phyloP scores from a whole-genome alignment of 2,888 invertebrate species.

The Nomada ruficornis region DNA sequence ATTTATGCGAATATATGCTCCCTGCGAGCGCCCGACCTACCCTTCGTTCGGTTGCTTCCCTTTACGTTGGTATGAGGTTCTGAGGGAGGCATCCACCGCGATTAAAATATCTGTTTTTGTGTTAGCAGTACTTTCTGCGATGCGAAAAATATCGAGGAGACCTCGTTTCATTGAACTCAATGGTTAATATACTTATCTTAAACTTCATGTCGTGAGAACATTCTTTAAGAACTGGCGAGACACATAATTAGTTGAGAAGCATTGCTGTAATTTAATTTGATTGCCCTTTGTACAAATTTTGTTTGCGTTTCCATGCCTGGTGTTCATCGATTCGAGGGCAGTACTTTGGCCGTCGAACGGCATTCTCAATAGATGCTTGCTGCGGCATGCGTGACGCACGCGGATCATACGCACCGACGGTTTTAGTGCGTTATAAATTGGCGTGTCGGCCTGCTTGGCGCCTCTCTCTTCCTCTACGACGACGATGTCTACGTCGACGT shows the following conservation, averaged over 20 bases:
- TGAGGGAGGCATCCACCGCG: neutral
- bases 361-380: constrained; percentile 39
- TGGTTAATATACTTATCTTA: too few species aligned
- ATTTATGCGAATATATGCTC: constrained; percentile 63
- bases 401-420: constrained; percentile 78
- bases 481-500: constrained; percentile 61
- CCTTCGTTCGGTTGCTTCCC: constrained; percentile 36
- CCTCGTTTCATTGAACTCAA: neutral
- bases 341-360: constrained; percentile 13
- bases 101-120: constrained; percentile 25
- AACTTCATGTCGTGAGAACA: too few species aligned
- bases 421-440: constrained; percentile 82
- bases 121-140: neutral
- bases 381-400: constrained; percentile 68
- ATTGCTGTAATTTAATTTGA: too few species aligned
- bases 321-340: constrained; percentile 36
- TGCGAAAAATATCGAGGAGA: neutral
- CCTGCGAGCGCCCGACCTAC: constrained; percentile 24
- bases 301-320: neutral
- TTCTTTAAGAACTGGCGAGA: too few species aligned
- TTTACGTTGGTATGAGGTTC: constrained; percentile 44
- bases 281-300: neutral
- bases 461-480: constrained; percentile 68
- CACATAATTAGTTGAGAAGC: too few species aligned
- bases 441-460: constrained; percentile 76